Evolutionary conservation across 2,888 invertebrate species (phyloP), one percentile per base, ranked within the genome.

Genomic region (Ceraclea dissimilis): DNA sequence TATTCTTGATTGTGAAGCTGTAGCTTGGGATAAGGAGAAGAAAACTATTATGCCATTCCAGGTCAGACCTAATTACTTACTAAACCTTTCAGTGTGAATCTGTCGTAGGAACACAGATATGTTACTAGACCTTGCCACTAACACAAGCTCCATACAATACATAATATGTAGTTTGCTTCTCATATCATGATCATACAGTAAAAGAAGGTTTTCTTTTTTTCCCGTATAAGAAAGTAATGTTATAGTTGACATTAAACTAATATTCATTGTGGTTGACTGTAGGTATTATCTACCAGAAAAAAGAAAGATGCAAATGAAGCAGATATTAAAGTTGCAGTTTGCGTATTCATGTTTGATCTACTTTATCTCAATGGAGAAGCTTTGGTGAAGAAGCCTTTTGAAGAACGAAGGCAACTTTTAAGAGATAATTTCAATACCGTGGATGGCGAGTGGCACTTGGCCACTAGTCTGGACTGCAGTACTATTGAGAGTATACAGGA

Each of bases 41-140:
- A 83, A 92, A 67, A 87, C 88, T 69, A 98, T 99, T 65, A 77
- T 96, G 62, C 98, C 99, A 1, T 99, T 99, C 78, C 99, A 99
- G 77, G 75, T 75, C 43, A 17, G 16, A n/a, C n/a, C n/a, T n/a
- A n/a, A n/a, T n/a, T n/a, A n/a, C n/a, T n/a, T 49, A 11, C 31
- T 49, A n/a, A n/a, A n/a, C n/a, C n/a, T n/a, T n/a, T n/a, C n/a
- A 22, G n/a, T n/a, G n/a, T n/a, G 11, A 21, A 19, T 52, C 34
- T 8, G 2, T n/a, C n/a, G n/a, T n/a, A n/a, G n/a, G n/a, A n/a
- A n/a, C n/a, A n/a, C n/a, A n/a, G n/a, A n/a, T 20, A 1, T 44
- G 17, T 13, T 16, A 18, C 39, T n/a, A n/a, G 18, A 8, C 18
- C n/a, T n/a, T 10, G 1, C 2, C 10, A 44, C 17, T 18, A 44